Evolutionary conservation across 2,797 vertebrate species (phyloP).

Genomic region (Sebastes taczanowskii): DNA sequence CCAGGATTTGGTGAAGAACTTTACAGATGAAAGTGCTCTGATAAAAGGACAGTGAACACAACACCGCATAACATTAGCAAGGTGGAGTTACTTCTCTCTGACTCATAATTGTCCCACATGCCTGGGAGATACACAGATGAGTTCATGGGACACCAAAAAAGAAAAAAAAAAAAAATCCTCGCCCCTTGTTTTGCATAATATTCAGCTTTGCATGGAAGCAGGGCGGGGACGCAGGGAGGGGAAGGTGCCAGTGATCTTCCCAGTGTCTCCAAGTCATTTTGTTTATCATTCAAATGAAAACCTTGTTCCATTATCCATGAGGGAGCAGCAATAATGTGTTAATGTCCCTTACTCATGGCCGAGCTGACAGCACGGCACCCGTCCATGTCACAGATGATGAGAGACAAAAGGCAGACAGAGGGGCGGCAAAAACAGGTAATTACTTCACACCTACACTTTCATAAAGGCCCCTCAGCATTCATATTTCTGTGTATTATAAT

Average conservation of each 20-base stretch:
- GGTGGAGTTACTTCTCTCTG: slow-evolving; percentile 64
- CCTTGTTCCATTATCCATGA: slow-evolving; percentile 88
- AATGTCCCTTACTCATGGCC: slow-evolving; percentile 70
- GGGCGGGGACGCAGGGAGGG: slow-evolving; percentile 34
- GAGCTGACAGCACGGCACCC: slow-evolving; percentile 68
- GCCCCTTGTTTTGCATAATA: slow-evolving; percentile 82
- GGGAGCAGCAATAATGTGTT: slow-evolving; percentile 76
- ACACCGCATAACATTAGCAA: slow-evolving; percentile 73
- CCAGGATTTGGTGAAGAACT: slow-evolving; percentile 57
- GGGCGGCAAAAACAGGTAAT: slow-evolving; percentile 77
- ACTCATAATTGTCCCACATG: slow-evolving; percentile 84
- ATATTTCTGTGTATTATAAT: slow-evolving; percentile 79
- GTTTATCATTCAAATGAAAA: slow-evolving; percentile 87
- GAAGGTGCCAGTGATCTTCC: slow-evolving; percentile 73
- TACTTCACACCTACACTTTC: slow-evolving; percentile 75
- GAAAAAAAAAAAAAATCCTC: slow-evolving; percentile 44
- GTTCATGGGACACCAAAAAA: slow-evolving; percentile 57
- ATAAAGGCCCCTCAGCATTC: slow-evolving; percentile 59
- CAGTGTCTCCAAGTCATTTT: slow-evolving; percentile 83
- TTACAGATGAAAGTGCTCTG: slow-evolving; percentile 75
- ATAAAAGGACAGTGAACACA: slow-evolving; percentile 68
- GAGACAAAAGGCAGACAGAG: slow-evolving; percentile 63
- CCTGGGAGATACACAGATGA: slow-evolving; percentile 80
- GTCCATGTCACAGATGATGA: slow-evolving; percentile 65
- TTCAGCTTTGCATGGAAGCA: slow-evolving; percentile 52